Evolutionary conservation across 37 sponge, comb jelly and placozoan species (phyloP), one percentile per base, ranked within the genome.

Genomic region (Oscarella lobularis): DNA sequence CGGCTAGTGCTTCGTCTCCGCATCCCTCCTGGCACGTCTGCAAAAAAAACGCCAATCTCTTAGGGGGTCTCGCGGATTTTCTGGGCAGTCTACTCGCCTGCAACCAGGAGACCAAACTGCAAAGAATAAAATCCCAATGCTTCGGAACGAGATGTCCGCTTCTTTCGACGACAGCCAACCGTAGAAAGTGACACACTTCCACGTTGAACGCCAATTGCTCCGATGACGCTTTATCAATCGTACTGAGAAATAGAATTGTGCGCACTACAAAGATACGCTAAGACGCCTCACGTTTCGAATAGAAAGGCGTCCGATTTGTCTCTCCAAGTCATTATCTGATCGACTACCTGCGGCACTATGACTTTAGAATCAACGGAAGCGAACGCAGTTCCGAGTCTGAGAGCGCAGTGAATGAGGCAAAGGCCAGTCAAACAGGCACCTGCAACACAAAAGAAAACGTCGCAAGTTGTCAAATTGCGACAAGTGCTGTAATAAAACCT

Each of bases 41-140:
- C 9, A 20, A 73, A 4, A 75, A 4, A 4, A 31, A 2, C 5
- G 2, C 1, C n/a, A n/a, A n/a, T n/a, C n/a, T n/a, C n/a, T n/a
- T n/a, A n/a, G n/a, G n/a, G n/a, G n/a, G n/a, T n/a, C n/a, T n/a
- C n/a, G n/a, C n/a, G n/a, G n/a, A n/a, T n/a, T n/a, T n/a, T n/a
- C n/a, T n/a, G 27, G 73, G 14, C n/a, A 72, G 20, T 2, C 27
- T 9, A 68, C 74, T 38, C 20, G 82, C 87, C 79, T 88, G 86
- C 33, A 60, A 60, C 33, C 81, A 31, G 31, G 74, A 72, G 66
- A 85, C 66, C 27, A 79, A 39, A 30, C 39, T 38, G 74, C 89
- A 88, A 73, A 88, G 79, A 36, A 81, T 41, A 41, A 88, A 85
- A 73, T 88, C 89, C 89, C 85, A 85, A 4, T 68, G 71, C 4